These are phyloP conservation scores for Peromyscus polionotus DNA, from an alignment of 2,113 vertebrate species.

Conservation along the genomic window DNA sequence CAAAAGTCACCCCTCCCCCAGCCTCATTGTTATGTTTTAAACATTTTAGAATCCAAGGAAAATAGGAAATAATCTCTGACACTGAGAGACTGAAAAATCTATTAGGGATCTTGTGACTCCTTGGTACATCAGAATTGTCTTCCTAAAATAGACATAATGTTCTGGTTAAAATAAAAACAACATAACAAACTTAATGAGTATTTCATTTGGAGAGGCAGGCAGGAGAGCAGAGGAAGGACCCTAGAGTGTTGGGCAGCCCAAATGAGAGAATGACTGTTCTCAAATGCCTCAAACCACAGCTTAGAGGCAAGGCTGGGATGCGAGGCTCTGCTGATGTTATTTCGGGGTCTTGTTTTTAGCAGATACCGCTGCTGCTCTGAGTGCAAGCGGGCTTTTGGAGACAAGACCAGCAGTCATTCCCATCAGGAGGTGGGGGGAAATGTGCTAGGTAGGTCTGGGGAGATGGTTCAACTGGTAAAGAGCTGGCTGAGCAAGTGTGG, in stretches of 20 bases:
- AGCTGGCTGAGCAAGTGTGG: not conserved
- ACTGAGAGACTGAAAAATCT: conserved; percentile 28
- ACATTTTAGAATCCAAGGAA: not conserved
- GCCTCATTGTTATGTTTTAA: not conserved
- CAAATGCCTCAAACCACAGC: not conserved
- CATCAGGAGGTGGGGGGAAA: not conserved
- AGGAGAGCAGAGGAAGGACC: not conserved
- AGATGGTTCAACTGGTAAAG: not conserved
- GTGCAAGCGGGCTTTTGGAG: not conserved
- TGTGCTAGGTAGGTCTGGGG: not conserved
- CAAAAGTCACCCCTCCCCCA: not conserved
- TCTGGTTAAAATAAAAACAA: conserved; percentile 49
- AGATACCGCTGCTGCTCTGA: not conserved
- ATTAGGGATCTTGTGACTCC: conserved; percentile 59
- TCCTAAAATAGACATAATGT: conserved; percentile 65
- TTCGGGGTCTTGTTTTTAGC: not conserved
- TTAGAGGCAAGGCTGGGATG: not conserved
- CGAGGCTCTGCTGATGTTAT: not conserved
- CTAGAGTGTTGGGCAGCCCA: not conserved
- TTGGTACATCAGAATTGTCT: conserved; percentile 57
- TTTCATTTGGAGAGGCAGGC: conserved; percentile 43
- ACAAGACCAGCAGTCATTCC: not conserved
- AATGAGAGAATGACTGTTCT: not conserved
- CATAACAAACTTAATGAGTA: conserved; percentile 49
- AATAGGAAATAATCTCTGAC: conserved; percentile 47